phyloP scores from a whole-genome alignment of 2,888 invertebrate species.

The Xestoiulus laeticollis region DNA sequence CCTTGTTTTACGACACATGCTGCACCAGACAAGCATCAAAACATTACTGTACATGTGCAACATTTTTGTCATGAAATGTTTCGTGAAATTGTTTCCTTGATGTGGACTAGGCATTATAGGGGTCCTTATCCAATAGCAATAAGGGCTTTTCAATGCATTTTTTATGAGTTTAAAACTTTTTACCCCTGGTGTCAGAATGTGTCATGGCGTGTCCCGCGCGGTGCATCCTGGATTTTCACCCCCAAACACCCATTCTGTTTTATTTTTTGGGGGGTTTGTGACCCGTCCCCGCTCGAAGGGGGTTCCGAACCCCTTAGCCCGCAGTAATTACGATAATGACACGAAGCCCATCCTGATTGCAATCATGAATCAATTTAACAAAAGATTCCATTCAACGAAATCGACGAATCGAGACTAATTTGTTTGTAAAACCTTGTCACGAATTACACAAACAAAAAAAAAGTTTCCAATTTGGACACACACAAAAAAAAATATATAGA shows the following conservation, averaged over 20 bases:
- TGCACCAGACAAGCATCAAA: too few species aligned
- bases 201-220: neutral
- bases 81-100: too few species aligned
- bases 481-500: neutral
- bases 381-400: neutral
- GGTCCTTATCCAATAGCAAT: too few species aligned
- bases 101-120: too few species aligned
- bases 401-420: constrained; percentile 27
- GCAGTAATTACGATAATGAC: constrained; percentile 21
- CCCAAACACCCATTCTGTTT: neutral
- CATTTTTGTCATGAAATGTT: too few species aligned
- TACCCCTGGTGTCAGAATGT: neutral
- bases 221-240: neutral
- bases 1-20: too few species aligned
- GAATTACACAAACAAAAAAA: neutral
- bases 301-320: neutral
- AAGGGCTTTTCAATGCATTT: too few species aligned
- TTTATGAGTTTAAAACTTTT: too few species aligned
- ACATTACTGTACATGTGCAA: too few species aligned
- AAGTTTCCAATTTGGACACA: neutral
- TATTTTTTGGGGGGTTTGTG: neutral
- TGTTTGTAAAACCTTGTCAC: constrained; percentile 37
- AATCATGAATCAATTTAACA: constrained; percentile 32
- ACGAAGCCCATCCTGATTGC: constrained; percentile 37
- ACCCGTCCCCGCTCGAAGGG: neutral